Evolutionary conservation across 1,140 invertebrate genomes (phyloP).

Genomic region (Stegodyphus dumicola): DNA sequence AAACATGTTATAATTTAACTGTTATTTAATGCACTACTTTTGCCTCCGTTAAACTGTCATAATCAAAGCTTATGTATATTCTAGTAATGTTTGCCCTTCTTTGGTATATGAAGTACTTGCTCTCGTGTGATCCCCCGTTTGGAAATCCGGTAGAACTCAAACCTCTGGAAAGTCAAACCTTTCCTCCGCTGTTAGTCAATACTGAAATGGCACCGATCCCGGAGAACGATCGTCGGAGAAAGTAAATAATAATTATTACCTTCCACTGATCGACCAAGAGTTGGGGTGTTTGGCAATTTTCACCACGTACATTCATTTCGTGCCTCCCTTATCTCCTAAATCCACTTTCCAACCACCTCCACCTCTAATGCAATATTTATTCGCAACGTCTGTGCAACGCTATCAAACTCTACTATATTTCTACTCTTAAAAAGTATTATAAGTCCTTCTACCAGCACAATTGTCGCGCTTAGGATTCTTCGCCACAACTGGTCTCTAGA

Average conservation of each 20-base stretch:
- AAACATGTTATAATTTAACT: too few species aligned
- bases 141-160: too few species aligned
- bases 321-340: background rate
- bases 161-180: too few species aligned
- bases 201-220: background rate
- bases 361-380: background rate
- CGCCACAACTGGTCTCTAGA: background rate
- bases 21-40: too few species aligned
- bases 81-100: too few species aligned
- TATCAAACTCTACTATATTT: constrained; percentile 15
- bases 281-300: background rate
- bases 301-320: constrained; percentile 1
- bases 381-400: background rate
- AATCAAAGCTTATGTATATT: too few species aligned
- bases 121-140: too few species aligned
- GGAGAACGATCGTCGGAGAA: background rate
- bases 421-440: background rate
- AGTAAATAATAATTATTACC: background rate
- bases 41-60: too few species aligned
- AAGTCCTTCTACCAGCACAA: background rate
- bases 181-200: background rate
- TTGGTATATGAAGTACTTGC: too few species aligned
- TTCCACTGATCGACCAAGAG: background rate
- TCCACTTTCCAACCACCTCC: background rate
- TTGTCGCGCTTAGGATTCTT: background rate